These are phyloP conservation scores for Papilio gigon DNA, from an alignment of 2,888 invertebrate genomes.

Conservation along the genomic window DNA sequence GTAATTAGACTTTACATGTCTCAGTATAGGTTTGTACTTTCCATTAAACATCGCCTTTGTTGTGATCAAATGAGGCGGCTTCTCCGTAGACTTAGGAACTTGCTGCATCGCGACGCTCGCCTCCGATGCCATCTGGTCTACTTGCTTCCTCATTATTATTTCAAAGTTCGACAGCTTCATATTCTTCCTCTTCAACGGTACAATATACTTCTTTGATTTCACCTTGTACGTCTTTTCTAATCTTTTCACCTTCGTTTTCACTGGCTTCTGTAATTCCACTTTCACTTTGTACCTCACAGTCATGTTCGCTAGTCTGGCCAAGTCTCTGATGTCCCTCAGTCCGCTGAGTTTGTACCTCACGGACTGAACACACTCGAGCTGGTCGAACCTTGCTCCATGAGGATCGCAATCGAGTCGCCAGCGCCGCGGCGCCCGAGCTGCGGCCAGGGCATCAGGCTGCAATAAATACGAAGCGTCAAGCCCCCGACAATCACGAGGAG, in stretches of 20 bases:
- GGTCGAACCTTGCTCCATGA: too few relatives aligned
- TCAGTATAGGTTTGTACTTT: conserved; percentile 68
- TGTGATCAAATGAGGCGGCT: conserved; percentile 44
- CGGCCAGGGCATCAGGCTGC: too few relatives aligned
- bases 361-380: too few relatives aligned
- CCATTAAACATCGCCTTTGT: conserved; percentile 56
- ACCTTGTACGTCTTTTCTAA: conserved; percentile 52
- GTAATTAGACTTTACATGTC: conserved; percentile 59
- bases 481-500: conserved; percentile 13
- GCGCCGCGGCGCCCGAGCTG: too few relatives aligned
- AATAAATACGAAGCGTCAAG: too few relatives aligned
- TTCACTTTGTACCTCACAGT: conserved; percentile 64
- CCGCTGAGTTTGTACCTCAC: too few relatives aligned
- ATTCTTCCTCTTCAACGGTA: conserved; percentile 71
- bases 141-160: conserved; percentile 62
- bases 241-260: conserved; percentile 44
- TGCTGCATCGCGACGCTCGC: conserved; percentile 48
- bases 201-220: conserved; percentile 66
- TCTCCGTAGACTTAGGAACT: conserved; percentile 52
- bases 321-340: conserved; percentile 57
- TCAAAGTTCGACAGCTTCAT: conserved; percentile 74
- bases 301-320: conserved; percentile 61
- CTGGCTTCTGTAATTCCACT: conserved; percentile 56
- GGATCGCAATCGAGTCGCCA: too few relatives aligned
- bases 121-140: conserved; percentile 55